These are phyloP conservation scores for Ochlodes sylvanus DNA, from an alignment of 2,888 invertebrate genomes.

Conservation along the genomic window DNA sequence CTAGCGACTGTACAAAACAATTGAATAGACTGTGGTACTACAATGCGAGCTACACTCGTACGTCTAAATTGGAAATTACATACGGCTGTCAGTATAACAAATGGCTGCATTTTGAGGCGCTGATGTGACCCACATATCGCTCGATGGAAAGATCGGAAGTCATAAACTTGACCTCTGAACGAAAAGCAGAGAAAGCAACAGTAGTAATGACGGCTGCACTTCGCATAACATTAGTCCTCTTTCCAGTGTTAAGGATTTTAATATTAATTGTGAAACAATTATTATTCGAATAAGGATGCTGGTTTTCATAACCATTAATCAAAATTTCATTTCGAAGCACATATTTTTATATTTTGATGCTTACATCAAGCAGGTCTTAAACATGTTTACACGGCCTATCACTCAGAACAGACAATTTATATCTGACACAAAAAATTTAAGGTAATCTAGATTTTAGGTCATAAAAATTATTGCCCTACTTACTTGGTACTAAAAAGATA, in stretches of 20 bases:
- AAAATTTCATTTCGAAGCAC: slow-evolving; percentile 16
- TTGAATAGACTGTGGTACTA: background rate
- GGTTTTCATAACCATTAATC: slow-evolving; percentile 44
- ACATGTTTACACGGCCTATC: too few species aligned
- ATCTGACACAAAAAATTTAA: too few species aligned
- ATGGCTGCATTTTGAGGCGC: slow-evolving; percentile 55
- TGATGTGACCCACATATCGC: slow-evolving; percentile 60
- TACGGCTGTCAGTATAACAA: slow-evolving; percentile 63
- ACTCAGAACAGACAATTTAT: too few species aligned
- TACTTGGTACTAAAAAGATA: too few species aligned
- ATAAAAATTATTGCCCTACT: too few species aligned
- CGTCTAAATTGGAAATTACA: slow-evolving; percentile 60
- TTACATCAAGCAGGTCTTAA: background rate
- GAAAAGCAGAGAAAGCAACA: slow-evolving; percentile 71
- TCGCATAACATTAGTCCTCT: slow-evolving; percentile 48
- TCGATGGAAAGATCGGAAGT: slow-evolving; percentile 57
- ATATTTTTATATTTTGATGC: background rate
- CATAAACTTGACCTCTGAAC: slow-evolving; percentile 73
- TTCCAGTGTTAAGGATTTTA: slow-evolving; percentile 46
- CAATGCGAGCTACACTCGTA: slow-evolving; percentile 40
- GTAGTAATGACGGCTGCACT: slow-evolving; percentile 62
- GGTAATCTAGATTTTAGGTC: too few species aligned
- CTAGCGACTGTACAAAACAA: background rate
- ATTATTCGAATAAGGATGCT: slow-evolving; percentile 42
- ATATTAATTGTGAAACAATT: slow-evolving; percentile 41